Evolutionary conservation across 2,888 invertebrate species (phyloP), one percentile per base, ranked within the genome.

Genomic region (Acleris laterana): DNA sequence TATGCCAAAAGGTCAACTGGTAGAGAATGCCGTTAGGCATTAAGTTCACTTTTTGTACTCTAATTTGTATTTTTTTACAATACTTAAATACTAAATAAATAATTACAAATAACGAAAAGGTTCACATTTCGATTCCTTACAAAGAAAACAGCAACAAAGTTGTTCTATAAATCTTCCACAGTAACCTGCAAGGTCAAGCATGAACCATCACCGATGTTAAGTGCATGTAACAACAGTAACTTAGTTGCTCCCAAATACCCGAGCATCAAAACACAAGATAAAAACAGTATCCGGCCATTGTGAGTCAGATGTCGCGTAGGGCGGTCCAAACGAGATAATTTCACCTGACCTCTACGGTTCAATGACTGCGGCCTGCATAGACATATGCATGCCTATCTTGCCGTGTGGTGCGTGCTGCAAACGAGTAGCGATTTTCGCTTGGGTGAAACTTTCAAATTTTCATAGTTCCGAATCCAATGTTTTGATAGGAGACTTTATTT

Each of bases 291-390:
- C 87, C 88, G 84, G 83, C 76, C 81, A 89, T 87, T 88, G 88
- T 90, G 87, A 87, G 79, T 88, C 85, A 85, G 82, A 86, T 88
- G 89, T 91, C 89, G 87, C 88, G 77, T 85, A 85, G 84, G 87
- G 84, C 83, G 77, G 71, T 71, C 79, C 79, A 77, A 83, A 83
- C 85, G 83, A 90, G 91, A 90, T 92, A 91, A 91, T 92, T 92
- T 90, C 92, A 91, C 92, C 90, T 92, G 92, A 92, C 92, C 92
- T 87, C 90, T 89, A 83, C 84, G 85, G 92, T 92, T 92, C 92
- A 91, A 90, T 92, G 91, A 92, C 91, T 92, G 91, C 83, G 83
- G 83, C 83, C 83, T 87, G 89, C 89, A 90, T 89, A 90, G 89
- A 87, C 85, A 85, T 89, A 90, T 89, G 90, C 90, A 89, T 81